Base-by-base conservation (phyloP, 64 coral and sea anemone species). In the Porites australiensis region DNA sequence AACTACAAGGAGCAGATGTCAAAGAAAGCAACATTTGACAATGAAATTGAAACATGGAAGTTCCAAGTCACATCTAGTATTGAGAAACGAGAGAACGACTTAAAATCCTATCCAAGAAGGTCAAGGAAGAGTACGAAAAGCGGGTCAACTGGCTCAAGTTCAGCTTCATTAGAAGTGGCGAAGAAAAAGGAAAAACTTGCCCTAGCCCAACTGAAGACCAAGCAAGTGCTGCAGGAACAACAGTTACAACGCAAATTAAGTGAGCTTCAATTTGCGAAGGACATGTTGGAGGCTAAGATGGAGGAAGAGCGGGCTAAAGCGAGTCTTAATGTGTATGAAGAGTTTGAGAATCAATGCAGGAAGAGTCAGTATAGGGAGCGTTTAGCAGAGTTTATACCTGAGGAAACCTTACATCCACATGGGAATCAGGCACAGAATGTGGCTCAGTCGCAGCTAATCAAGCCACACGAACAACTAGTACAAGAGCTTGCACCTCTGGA, bases 281-380 rank as follows among this genome's bases (percentile, higher is more conserved):
- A 90, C 5, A 18, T 90, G 6, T 50, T 90, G 88, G 64, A 90
- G 74, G 88, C 88, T 13, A 8, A 79, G 48, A 90, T 90, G 75
- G 62, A 90, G 27, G 88, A 79, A 60, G 74, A 79, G 64, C 16
- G 52, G 47, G 88, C 88, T 43, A 16, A 1, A 22, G 88, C 53
- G 7, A 90, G 88, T 13, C 23, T 90, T 70, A 70, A 77, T 89
- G 52, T 89, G 27, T 77, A 77, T 8, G 43, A 89, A 76, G 71
- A 77, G 61, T 2, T 61, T 50, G 54, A 59, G 13, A 14, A 76
- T 4, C 27, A 74, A 23, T 22, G 14, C 46, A 13, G 50, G 51
- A 18, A 72, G 6, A 21, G 57, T 46, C 70, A 74, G 70, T 74
- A 71, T 16, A 73, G 46, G 23, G 23, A 73, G 10, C 70, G 7